phyloP scores from a whole-genome alignment of 2,113 vertebrate species.

The Corythaeola cristata region DNA sequence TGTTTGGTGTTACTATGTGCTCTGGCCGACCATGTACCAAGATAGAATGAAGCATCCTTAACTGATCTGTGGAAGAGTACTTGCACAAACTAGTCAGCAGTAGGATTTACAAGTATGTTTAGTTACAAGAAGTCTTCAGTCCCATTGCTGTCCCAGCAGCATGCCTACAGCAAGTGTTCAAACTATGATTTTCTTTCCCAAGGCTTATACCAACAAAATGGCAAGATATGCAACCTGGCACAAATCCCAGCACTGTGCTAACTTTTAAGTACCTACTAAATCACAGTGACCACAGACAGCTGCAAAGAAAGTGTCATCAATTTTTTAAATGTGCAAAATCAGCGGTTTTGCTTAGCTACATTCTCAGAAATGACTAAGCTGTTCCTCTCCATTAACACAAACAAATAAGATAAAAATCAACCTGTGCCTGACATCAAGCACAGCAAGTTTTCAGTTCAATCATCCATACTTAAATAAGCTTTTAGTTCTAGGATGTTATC shows the following conservation, averaged over 20 bases:
- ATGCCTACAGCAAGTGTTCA: background rate
- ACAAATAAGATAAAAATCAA: background rate
- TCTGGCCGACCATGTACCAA: rapidly evolving
- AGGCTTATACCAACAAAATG: background rate
- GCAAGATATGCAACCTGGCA: background rate
- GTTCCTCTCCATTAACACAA: background rate
- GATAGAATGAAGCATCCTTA: background rate
- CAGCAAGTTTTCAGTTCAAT: background rate
- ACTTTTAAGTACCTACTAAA: background rate
- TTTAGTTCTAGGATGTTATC: background rate
- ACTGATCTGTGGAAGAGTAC: background rate
- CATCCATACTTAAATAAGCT: background rate
- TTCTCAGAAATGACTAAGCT: background rate
- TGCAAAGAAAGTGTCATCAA: background rate
- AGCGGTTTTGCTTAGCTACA: background rate
- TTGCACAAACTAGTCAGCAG: background rate
- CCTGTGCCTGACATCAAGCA: background rate
- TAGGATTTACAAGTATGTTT: background rate
- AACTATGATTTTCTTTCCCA: background rate
- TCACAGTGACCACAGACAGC: background rate
- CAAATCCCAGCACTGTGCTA: background rate
- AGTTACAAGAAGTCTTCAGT: background rate
- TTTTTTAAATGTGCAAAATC: background rate
- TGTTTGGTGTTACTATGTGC: background rate
- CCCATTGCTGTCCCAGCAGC: background rate